Conservation (phyloP, 1,140 invertebrate species). For the Drosophila ananassae region DNA sequence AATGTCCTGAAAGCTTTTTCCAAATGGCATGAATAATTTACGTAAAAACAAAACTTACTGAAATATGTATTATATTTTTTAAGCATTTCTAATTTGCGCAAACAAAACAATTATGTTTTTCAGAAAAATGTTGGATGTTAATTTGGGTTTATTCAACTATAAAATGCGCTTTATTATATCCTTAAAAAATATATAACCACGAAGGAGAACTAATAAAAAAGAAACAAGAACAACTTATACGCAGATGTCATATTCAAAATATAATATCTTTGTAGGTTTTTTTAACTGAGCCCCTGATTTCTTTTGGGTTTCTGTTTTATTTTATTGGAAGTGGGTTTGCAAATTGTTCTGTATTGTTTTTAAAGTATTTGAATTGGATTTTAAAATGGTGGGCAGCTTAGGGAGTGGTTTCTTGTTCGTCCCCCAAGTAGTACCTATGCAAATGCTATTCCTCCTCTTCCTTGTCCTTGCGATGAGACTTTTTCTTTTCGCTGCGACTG, state of each 20-base stretch:
- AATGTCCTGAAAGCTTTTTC: not conserved
- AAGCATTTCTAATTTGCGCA: not conserved
- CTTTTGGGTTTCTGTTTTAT: conserved; percentile 10
- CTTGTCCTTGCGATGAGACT: conserved; percentile 87
- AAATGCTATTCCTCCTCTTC: conserved; percentile 86
- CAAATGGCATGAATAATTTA: not conserved
- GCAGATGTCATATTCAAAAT: too few species aligned
- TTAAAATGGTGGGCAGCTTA: conserved; percentile 32
- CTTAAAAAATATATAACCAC: not conserved
- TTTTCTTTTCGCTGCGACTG: conserved; percentile 86
- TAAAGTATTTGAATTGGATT: conserved; percentile 1
- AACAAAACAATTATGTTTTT: not conserved
- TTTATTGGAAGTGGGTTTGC: conserved; percentile 56
- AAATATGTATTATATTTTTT: not conserved
- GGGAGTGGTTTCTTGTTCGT: conserved; percentile 23
- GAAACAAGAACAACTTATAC: not conserved
- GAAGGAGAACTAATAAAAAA: not conserved
- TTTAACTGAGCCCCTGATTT: not conserved
- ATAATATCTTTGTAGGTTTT: not conserved
- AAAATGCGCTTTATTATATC: not conserved
- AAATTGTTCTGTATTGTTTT: conserved; percentile 7
- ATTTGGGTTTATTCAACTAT: not conserved
- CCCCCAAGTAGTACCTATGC: conserved; percentile 55
- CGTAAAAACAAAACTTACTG: not conserved
- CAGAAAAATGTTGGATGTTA: not conserved